Base-by-base conservation (phyloP, 2,113 vertebrate species). In the Takifugu flavidus region DNA sequence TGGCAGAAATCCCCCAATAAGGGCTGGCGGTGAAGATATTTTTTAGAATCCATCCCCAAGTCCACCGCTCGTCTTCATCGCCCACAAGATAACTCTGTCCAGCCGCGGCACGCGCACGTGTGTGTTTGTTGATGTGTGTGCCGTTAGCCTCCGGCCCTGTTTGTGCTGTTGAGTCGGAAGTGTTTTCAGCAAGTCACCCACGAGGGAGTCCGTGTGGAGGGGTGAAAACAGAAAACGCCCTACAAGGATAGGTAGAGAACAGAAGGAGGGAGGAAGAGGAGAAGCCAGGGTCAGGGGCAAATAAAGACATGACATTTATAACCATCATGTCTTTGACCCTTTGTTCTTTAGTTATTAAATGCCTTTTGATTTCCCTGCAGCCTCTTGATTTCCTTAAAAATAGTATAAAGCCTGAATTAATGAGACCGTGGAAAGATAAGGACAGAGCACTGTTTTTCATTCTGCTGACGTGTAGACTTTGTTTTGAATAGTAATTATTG, bases 201-300 rank as follows among this genome's bases (percentile, higher is more conserved):
- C 74, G 62, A 93, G 91, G 91, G 92, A 93, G 91, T 94, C 92
- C 93, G 93, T 90, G 79, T 86, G 90, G 92, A 91, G 67, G 59
- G 56, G 66, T 53, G 84, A 86, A 89, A 78, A 84, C 20, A 78
- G 79, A 45, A 47, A 3, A 67, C 74, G 81, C 67, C 82, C 78
- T 79, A 28, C 65, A 70, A 80, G 75, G 68, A 52, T 63, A 49
- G 47, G 42, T 3, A 13, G 34, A n/a, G 67, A 55, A 49, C 14
- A 46, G 62, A 67, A 57, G 31, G 25, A 62, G 54, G 53, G 13
- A 31, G 13, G 25, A 61, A 58, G 59, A 62, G 57, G 54, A 57
- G 26, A 39, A 46, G 13, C 44, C 3, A 31, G 53, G 20, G 59
- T 44, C 54, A 4, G 3, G 4, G 42, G 39, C 13, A 56, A 28